These are phyloP conservation scores for Cyphomyrus discorhynchus DNA, from an alignment of 2,113 vertebrate species.

Conservation along the genomic window DNA sequence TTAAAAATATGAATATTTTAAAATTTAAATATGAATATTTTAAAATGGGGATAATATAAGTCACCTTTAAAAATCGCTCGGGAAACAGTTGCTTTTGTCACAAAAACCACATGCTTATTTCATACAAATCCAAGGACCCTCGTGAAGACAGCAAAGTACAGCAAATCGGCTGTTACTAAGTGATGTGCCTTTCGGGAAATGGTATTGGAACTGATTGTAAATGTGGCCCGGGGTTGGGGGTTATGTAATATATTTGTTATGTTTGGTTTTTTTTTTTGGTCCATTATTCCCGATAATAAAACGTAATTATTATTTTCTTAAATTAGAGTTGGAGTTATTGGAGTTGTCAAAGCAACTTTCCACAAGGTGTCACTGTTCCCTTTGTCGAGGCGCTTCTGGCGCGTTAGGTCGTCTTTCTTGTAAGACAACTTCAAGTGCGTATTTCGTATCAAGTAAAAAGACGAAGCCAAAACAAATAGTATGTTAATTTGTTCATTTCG, in stretches of 20 bases:
- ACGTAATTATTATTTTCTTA: neutral
- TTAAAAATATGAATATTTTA: neutral
- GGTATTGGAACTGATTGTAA: neutral
- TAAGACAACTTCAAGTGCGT: neutral
- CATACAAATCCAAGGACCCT: neutral
- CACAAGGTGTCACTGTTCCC: slow-evolving; percentile 3
- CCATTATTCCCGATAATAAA: neutral
- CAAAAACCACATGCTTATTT: neutral
- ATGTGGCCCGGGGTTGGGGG: neutral
- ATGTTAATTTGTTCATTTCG: neutral
- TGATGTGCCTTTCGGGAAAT: neutral
- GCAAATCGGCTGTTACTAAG: neutral
- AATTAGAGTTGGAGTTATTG: neutral
- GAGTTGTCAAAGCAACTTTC: neutral
- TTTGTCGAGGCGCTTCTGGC: neutral
- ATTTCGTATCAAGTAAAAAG: neutral
- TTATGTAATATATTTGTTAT: neutral
- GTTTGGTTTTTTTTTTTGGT: neutral
- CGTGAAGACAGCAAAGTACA: neutral
- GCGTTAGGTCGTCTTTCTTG: slow-evolving; percentile 1
- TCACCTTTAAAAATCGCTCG: neutral
- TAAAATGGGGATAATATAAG: neutral
- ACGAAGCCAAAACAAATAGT: neutral
- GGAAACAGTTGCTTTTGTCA: neutral
- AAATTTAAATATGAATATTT: too few species aligned